phyloP scores from a whole-genome alignment of 2,113 vertebrate species.

The Cyprinus carpio region DNA sequence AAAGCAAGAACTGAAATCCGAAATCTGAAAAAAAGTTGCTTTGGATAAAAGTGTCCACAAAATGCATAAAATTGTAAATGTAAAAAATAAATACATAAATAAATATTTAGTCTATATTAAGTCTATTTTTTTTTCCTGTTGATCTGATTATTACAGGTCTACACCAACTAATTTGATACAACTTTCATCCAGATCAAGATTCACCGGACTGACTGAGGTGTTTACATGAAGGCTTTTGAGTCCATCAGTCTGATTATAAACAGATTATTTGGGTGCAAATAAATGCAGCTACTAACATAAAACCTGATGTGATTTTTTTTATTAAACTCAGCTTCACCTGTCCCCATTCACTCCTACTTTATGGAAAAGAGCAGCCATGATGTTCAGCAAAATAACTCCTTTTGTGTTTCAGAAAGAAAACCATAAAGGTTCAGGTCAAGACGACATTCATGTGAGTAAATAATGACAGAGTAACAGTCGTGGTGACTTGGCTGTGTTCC shows the following conservation, averaged over 20 bases:
- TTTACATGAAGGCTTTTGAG: not conserved
- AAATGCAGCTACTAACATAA: not conserved
- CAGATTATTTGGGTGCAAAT: not conserved
- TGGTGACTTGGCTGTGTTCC: not conserved
- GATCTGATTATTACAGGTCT: not conserved
- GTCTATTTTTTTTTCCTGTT: not conserved
- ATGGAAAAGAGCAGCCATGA: not conserved
- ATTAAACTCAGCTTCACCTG: not conserved
- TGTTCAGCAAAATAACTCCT: not conserved
- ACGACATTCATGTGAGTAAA: not conserved
- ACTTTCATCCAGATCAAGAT: not conserved
- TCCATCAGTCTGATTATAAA: no score
- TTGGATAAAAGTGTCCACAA: no score
- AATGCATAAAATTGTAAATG: no score
- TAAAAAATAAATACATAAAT: no score
- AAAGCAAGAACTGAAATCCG: no score
- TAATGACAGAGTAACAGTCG: not conserved
- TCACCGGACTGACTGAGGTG: not conserved
- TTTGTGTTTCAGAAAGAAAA: conserved; percentile 12
- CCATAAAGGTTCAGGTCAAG: not conserved
- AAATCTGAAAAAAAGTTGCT: no score
- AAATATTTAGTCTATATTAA: no score
- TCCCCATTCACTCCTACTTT: not conserved
- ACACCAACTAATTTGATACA: not conserved
- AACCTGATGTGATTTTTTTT: not conserved